Evolutionary conservation across 2,888 invertebrate species (phyloP), one percentile per base, ranked within the genome.

Genomic region (Sympetrum striolatum): DNA sequence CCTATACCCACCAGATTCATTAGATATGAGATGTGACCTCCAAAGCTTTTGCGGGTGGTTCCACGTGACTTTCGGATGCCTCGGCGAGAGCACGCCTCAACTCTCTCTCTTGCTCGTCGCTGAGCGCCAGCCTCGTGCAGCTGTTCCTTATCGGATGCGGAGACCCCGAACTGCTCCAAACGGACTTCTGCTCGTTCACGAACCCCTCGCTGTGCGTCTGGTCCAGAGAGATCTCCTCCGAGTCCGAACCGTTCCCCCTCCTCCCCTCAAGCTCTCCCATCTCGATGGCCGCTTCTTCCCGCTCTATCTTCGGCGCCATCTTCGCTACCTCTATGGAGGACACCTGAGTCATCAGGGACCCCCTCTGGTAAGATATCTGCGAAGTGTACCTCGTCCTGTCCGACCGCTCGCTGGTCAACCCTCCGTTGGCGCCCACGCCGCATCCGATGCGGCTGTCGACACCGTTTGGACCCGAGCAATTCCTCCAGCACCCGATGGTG

Each of bases 291-390:
- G 58, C 60, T 3, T 60, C 86, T 6, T 91, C 91, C 3, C 25
- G 91, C 14, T 79, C 22, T 31, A n/a, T 90, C 60, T 80, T 80
- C n/a, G 79, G 90, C 0, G 80, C 22, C 25, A 53, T 31, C 18
- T 80, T 86, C 22, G 18, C 18, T 12, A 44, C 86, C 90, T 94
- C 94, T 22, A 94, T 92, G 4, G 94, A 94, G 35, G 94, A 94
- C 58, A 94, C 92, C 15, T 94, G 93, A 6, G 94, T 94, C 86
- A 94, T 92, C 22, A 94, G 92, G 31, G 94, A 94, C 14, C 93
- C 93, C 79, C 94, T 92, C 90, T 93, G 93, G 44, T 58, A 86
- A 2, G 86, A 86, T 0, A 53, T 35, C 35, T 86, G 86, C 14
- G 86, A 37, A 8, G 37, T 60, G 60, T 37, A 86, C 10, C 35